A percentile compares a stretch with the other conserved stretches of the same genome.
phyloP scores from a whole-genome alignment of 2,113 vertebrate genomes.

The Cochlearius cochlearius region DNA sequence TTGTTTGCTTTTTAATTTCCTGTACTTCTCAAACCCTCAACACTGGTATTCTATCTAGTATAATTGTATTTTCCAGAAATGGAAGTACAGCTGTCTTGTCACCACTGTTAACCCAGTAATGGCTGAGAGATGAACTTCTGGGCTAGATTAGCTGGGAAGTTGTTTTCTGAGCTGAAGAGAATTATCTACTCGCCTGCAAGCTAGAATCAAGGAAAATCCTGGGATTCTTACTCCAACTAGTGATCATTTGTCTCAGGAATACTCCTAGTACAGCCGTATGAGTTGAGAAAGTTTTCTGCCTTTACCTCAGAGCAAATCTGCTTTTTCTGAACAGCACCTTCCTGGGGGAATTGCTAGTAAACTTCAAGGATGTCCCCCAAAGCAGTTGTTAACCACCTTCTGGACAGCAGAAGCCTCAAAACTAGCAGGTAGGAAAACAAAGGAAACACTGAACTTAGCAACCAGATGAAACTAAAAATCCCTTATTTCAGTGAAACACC shows the following conservation, averaged over 20 bases:
- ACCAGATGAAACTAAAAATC: neutral
- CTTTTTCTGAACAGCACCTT: neutral
- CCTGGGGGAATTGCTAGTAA: neutral
- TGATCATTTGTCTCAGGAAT: neutral
- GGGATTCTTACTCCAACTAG: neutral
- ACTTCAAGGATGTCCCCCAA: neutral
- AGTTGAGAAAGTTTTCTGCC: neutral
- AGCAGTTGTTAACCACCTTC: neutral
- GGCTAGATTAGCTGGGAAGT: neutral
- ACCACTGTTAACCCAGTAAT: neutral
- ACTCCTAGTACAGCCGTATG: neutral
- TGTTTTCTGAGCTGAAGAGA: neutral
- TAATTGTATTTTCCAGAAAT: neutral
- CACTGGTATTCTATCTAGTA: neutral
- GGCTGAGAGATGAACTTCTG: neutral
- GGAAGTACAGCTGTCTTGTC: neutral
- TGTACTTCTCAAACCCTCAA: neutral
- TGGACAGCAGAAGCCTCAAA: neutral
- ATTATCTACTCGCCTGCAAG: neutral
- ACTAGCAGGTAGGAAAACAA: neutral
- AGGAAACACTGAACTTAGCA: neutral
- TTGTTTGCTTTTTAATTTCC: constrained; percentile 10
- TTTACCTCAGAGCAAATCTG: neutral
- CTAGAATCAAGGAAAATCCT: neutral
- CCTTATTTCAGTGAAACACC: neutral